These are phyloP conservation scores for Oreochromis aureus DNA, from an alignment of 2,113 vertebrate genomes.

Conservation along the genomic window DNA sequence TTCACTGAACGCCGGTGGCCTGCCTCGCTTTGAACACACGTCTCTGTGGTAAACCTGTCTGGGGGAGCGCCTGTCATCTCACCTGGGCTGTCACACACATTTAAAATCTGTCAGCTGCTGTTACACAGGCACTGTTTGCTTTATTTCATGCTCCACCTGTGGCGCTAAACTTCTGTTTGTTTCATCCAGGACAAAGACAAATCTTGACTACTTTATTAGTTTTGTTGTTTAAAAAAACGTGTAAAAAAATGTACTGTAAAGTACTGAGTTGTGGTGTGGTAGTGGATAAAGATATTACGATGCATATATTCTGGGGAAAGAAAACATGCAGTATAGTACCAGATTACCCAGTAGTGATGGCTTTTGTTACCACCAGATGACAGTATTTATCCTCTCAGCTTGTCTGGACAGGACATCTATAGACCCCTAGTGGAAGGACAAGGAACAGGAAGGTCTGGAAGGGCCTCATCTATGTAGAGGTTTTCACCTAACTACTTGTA, in stretches of 20 bases:
- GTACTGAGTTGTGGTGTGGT: background rate
- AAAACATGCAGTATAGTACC: background rate
- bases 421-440: constrained; percentile 49
- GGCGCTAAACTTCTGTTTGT: background rate
- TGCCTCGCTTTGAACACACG: background rate
- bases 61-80: background rate
- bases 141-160: background rate
- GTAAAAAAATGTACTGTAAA: background rate
- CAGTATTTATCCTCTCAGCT: constrained; percentile 58
- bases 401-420: constrained; percentile 33
- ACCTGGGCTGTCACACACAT: background rate
- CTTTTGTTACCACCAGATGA: constrained; percentile 66
- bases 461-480: background rate
- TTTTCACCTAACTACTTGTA: background rate
- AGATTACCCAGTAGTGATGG: constrained; percentile 23
- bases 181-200: background rate
- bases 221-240: background rate
- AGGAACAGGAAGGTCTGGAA: background rate
- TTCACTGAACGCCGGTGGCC: background rate
- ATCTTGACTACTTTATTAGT: background rate
- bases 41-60: background rate
- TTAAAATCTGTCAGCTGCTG: background rate
- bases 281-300: background rate
- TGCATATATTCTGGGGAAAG: background rate
- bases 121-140: background rate